These are phyloP conservation scores for Bubalus kerabau DNA, from an alignment of 2,113 vertebrate genomes.

Conservation along the genomic window DNA sequence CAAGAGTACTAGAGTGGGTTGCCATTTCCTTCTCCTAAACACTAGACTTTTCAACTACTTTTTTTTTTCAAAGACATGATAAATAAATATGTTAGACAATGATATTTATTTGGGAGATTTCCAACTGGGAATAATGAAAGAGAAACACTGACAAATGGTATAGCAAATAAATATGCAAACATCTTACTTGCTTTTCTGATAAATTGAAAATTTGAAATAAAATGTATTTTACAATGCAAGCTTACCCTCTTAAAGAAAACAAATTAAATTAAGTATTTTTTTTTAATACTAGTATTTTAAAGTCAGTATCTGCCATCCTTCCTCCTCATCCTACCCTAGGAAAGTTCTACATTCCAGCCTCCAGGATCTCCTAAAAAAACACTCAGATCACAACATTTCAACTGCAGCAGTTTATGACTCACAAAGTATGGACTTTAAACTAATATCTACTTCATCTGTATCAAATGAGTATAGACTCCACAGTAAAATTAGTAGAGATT, in stretches of 20 bases:
- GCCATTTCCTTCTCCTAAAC: not conserved
- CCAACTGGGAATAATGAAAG: not conserved
- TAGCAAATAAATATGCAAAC: not conserved
- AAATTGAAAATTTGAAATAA: not conserved
- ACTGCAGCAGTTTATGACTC: not conserved
- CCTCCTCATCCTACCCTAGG: not conserved
- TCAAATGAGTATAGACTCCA: not conserved
- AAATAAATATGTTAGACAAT: not conserved
- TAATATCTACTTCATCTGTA: not conserved
- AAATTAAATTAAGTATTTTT: not conserved
- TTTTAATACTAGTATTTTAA: not conserved
- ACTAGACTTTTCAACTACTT: not conserved
- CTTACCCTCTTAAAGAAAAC: not conserved
- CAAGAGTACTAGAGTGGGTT: not conserved
- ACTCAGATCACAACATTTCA: not conserved
- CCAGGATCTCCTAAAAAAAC: not conserved
- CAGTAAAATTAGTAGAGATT: not conserved
- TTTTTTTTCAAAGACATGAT: constrained; percentile 1
- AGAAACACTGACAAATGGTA: not conserved
- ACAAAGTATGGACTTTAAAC: not conserved
- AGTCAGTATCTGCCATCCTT: not conserved
- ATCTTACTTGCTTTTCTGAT: not conserved
- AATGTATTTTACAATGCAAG: not conserved
- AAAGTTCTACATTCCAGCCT: not conserved
- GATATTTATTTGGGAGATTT: not conserved